Conservation (phyloP, 2,113 vertebrate genomes). For the Anthoscopus minutus region DNA sequence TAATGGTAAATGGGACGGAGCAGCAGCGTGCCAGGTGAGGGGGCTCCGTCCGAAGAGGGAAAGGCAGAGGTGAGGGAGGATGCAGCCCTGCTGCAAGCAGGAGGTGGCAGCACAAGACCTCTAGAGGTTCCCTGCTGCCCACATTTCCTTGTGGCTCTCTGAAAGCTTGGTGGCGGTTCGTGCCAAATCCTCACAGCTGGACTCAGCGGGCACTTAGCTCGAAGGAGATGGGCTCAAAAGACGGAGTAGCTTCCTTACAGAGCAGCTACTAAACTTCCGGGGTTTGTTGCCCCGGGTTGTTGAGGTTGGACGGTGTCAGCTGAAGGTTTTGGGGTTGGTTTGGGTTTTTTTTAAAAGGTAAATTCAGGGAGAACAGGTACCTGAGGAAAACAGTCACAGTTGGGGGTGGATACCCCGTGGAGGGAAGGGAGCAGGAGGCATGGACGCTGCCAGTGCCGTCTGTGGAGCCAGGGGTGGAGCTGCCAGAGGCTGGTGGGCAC, state of each 20-base stretch:
- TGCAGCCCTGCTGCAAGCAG: background rate
- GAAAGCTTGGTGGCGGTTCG: rapidly evolving
- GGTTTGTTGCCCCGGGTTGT: background rate
- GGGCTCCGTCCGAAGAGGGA: background rate
- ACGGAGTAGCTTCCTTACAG: background rate
- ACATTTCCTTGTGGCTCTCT: rapidly evolving
- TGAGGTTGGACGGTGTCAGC: background rate
- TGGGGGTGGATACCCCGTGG: background rate
- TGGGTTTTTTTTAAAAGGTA: background rate
- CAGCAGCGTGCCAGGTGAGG: background rate
- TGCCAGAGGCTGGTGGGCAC: background rate
- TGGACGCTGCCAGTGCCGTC: rapidly evolving
- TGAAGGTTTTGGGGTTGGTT: background rate
- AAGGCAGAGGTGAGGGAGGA: background rate
- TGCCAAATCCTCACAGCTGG: rapidly evolving
- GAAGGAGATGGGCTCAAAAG: background rate
- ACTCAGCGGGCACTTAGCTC: background rate
- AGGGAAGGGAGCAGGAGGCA: background rate
- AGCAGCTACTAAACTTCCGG: background rate
- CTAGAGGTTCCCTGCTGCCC: constrained; percentile 18
- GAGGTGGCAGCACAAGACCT: background rate
- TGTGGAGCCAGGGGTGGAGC: background rate
- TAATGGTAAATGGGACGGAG: background rate
- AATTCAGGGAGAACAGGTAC: background rate
- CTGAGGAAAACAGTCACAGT: rapidly evolving